phyloP scores from a whole-genome alignment of 2,797 vertebrate species.

The Lagodon rhomboides region DNA sequence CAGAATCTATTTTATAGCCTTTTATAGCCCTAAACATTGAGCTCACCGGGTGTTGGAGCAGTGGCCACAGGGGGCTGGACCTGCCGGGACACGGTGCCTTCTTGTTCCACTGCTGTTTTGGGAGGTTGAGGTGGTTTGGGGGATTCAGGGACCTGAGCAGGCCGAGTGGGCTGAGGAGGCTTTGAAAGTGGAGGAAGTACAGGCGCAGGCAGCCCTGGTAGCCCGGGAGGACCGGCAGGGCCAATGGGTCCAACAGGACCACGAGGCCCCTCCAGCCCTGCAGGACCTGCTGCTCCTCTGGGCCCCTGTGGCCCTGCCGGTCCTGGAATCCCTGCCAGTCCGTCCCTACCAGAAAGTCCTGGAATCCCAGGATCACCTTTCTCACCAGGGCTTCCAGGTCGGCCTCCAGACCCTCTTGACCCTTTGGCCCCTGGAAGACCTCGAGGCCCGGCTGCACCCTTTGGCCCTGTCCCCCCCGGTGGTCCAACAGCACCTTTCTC shows the following conservation, averaged over 20 bases:
- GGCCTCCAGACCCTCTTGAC: constrained; percentile 92
- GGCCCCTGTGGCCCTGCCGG: constrained; percentile 90
- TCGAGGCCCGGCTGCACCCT: constrained; percentile 89
- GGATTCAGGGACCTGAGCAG: constrained; percentile 58
- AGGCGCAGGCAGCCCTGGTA: constrained; percentile 85
- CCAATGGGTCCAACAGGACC: constrained; percentile 92
- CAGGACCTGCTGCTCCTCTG: constrained; percentile 89
- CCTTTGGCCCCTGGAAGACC: constrained; percentile 93
- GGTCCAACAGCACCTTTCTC: constrained; percentile 91
- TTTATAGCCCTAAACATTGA: background rate
- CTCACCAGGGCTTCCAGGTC: constrained; percentile 90
- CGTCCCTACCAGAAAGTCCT: constrained; percentile 91
- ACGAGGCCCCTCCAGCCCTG: constrained; percentile 89
- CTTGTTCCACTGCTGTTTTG: constrained; percentile 68
- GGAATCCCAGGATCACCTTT: constrained; percentile 90
- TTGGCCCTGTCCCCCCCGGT: constrained; percentile 88
- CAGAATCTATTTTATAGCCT: background rate
- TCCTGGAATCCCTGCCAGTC: constrained; percentile 89
- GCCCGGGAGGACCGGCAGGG: constrained; percentile 89
- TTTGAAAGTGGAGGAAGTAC: constrained; percentile 30
- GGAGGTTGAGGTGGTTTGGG: constrained; percentile 41
- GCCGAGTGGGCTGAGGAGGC: constrained; percentile 27
- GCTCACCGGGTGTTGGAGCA: constrained; percentile 74
- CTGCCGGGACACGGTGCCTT: constrained; percentile 84
- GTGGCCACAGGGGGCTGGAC: constrained; percentile 73